Percentiles rank a stretch among this genome's conserved stretches.
Conservation (phyloP, 2,113 vertebrate species). For the Puffinus mauretanicus region DNA sequence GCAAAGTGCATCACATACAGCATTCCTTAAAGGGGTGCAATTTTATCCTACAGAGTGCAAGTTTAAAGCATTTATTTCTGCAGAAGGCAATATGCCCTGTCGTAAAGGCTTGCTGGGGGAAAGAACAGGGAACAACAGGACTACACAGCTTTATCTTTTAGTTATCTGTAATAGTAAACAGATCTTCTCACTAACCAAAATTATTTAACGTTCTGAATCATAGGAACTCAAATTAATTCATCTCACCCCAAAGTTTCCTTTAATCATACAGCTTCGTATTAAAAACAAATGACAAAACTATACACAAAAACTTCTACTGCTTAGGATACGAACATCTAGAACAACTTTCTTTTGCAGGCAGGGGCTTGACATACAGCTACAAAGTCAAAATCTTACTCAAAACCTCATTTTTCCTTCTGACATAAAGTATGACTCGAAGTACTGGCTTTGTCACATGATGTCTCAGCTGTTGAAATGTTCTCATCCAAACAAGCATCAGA, state of each 20-base stretch:
- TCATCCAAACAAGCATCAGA: slow-evolving; percentile 22
- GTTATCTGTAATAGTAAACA: neutral
- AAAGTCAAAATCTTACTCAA: neutral
- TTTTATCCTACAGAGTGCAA: neutral
- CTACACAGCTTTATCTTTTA: neutral
- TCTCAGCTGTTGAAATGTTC: slow-evolving; percentile 46
- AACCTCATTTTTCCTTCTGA: neutral
- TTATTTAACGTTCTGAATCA: neutral
- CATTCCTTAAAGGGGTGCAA: neutral
- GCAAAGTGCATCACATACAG: neutral
- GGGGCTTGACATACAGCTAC: neutral
- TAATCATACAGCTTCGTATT: neutral
- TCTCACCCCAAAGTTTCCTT: neutral
- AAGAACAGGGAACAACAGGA: neutral
- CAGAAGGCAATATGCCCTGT: neutral
- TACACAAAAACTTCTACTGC: neutral
- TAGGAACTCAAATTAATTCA: neutral
- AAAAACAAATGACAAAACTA: neutral
- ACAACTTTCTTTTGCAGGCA: neutral
- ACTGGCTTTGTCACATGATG: neutral
- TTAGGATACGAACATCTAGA: neutral
- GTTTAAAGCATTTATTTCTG: neutral
- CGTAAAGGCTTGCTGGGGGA: neutral
- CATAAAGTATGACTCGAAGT: neutral
- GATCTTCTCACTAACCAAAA: neutral